Base-by-base conservation (phyloP, 2,797 vertebrate species). In the Orientallactaga sibirica region DNA sequence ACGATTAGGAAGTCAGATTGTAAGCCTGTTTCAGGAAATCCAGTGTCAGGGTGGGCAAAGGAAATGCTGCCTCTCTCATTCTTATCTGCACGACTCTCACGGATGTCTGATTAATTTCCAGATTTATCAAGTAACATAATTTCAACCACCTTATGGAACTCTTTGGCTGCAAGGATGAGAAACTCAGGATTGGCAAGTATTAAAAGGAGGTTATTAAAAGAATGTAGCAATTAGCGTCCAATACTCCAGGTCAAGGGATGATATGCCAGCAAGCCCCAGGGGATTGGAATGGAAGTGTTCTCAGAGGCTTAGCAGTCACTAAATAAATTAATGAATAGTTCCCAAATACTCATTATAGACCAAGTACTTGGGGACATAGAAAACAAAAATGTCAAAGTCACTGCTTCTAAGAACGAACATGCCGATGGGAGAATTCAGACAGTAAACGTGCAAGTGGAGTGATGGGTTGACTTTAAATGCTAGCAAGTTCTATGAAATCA, bases 201-300 rank as follows among this genome's bases (percentile, higher is more conserved):
- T 43, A 10, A 89, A 92, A 93, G 61, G 15, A 66, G 24, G 73
- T 91, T 64, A 80, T 91, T 77, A 70, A 87, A 88, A 92, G 55
- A 41, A 82, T 19, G 22, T 75, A 92, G 37, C 12, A 61, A 48
- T 87, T 86, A 77, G 64, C 37, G 2, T 79, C 29, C 52, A 52
- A 58, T 70, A 71, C 37, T 91, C 2, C 87, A 86, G 62, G 37
- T 25, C 5, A 79, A 14, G 62, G 79, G 67, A 75, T 64, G 33
- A 73, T 76, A 14, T 67, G 16, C 20, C 1, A n/a, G 29, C 1
- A 64, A 86, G 7, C 33, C 10, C 19, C 76, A 52, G 20, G 9
- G 7, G 2, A 41, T 22, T 76, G 15, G 33, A 80, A 71, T 64
- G 25, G 68, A 92, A 83, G 24, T 16, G 16, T 73, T 71, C 80